Conservation (phyloP, 2,113 vertebrate species). For the Anthoscopus minutus region DNA sequence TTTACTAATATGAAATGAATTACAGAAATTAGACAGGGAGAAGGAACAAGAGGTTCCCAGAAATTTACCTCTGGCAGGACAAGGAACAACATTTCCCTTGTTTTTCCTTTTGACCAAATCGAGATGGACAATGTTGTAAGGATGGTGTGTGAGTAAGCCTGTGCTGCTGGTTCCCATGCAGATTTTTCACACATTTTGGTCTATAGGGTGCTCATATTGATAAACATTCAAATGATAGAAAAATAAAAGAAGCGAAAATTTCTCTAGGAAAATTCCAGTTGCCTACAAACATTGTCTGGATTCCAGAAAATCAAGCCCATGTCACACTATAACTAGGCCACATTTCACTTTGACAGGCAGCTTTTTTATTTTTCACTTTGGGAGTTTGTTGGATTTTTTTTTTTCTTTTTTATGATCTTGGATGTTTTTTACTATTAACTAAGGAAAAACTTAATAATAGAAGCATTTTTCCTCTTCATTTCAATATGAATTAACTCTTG, state of each 20-base stretch:
- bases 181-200: not conserved
- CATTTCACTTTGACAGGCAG: not conserved
- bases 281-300: not conserved
- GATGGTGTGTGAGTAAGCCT: not conserved
- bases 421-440: not conserved
- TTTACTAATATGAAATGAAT: not conserved
- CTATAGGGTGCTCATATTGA: not conserved
- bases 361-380: not conserved
- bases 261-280: not conserved
- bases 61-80: not conserved
- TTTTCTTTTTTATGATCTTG: not conserved
- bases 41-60: not conserved
- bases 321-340: not conserved
- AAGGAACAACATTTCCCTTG: not conserved
- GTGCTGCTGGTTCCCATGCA: not conserved
- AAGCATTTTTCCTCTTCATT: not conserved
- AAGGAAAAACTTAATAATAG: not conserved
- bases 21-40: not conserved
- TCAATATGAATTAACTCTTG: not conserved
- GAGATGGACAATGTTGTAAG: not conserved
- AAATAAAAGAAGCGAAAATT: not conserved
- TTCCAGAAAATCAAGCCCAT: not conserved
- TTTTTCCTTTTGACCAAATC: not conserved
- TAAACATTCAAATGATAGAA: not conserved
- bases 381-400: not conserved